Base-by-base conservation (phyloP, 2,797 vertebrate genomes). In the Smutsia gigantea region DNA sequence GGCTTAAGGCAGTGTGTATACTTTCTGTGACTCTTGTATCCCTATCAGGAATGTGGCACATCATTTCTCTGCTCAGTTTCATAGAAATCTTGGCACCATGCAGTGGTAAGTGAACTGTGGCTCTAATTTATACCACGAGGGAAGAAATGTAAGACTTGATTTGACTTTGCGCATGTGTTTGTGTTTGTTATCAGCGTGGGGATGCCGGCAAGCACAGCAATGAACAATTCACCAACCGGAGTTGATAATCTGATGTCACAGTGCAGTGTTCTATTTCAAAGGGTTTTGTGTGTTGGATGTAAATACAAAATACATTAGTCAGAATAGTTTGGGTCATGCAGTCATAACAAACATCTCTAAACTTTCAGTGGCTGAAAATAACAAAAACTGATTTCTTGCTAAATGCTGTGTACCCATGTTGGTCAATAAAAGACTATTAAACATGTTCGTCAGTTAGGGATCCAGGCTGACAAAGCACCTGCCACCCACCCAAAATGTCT, bases 271-370 rank as follows among this genome's bases (percentile, higher is more conserved):
- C 69, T 85, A 5, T 14, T 68, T 4, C 31, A 27, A 42, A 96
- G 64, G 59, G 25, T 55, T 84, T 64, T 94, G 23, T 74, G 13
- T 92, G 39, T 49, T 85, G 86, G 53, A 37, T 87, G 55, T 86
- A 92, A 91, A 59, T 71, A 46, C 81, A 82, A 90, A 90, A 57
- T 53, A 57, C 39, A 59, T 27, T 15, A 39, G 27, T 61, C 37
- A 53, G n/a, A 86, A 94, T 66, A 85, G 31, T 87, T 87, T 89
- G 91, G 64, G 39, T 79, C 95, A 51, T 74, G 46, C 11, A 82
- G 1, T 90, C 34, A 27, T 85, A 79, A 49, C 17, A 69, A 83
- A 68, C 61, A 82, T 64, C 66, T 74, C 27, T 42, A 74, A 82
- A 77, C 77, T 85, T 37, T 92, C 37, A 72, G 69, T 39, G 49